These are phyloP conservation scores for Myotis myotis DNA, from an alignment of 2,797 vertebrate species.

Conservation along the genomic window DNA sequence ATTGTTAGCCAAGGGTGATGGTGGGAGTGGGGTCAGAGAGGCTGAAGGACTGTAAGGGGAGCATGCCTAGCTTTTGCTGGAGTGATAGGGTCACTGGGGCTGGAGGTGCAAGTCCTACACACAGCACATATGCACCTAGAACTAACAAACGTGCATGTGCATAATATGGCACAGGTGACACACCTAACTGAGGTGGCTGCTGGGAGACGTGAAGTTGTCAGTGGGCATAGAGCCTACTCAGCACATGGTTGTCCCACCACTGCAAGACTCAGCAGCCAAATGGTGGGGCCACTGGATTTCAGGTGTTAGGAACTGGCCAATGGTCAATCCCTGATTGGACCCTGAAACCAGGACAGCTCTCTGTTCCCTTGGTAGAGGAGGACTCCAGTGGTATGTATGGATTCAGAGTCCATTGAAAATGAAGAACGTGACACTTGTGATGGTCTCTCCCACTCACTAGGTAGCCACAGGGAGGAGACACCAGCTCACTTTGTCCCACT, in stretches of 20 bases:
- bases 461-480: slow-evolving; percentile 66
- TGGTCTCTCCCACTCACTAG: slow-evolving; percentile 57
- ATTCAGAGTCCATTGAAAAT: not conserved
- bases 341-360: not conserved
- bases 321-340: not conserved
- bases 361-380: not conserved
- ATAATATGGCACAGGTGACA: not conserved
- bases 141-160: fast-evolving
- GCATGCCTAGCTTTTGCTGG: fast-evolving
- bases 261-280: not conserved
- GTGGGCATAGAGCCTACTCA: fast-evolving
- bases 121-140: fast-evolving
- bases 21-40: not conserved
- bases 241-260: fast-evolving
- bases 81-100: not conserved
- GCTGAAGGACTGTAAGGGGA: not conserved
- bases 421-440: not conserved
- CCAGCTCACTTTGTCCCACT: not conserved
- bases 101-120: not conserved
- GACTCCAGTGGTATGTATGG: not conserved
- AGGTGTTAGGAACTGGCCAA: not conserved
- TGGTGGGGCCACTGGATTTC: not conserved
- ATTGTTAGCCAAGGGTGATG: not conserved
- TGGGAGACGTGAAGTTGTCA: not conserved
- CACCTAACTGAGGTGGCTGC: fast-evolving